Percentiles rank a stretch among this genome's conserved stretches.
phyloP scores from a whole-genome alignment of 2,797 vertebrate genomes.

The Labeo calbasu region DNA sequence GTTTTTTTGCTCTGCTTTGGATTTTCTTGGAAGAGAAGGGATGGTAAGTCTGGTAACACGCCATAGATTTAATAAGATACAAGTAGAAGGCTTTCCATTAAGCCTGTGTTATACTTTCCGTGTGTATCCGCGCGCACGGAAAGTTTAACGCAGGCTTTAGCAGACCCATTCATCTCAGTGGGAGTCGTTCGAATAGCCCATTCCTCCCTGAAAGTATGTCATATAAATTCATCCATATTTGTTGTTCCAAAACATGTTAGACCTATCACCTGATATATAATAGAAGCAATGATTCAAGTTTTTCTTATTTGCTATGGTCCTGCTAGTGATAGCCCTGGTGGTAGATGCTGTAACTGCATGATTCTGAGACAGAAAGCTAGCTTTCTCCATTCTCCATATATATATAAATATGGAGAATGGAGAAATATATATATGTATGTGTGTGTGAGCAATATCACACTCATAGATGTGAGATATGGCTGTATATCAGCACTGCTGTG shows the following conservation, averaged over 20 bases:
- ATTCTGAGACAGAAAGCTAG: not conserved
- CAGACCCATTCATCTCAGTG: not conserved
- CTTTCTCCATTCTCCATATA: not conserved
- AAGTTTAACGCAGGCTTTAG: not conserved
- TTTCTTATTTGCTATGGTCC: not conserved
- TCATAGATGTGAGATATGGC: too few species aligned
- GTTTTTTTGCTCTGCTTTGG: constrained; percentile 82
- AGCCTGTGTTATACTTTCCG: not conserved
- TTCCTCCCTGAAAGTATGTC: not conserved
- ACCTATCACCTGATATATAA: not conserved
- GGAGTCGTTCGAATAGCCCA: not conserved
- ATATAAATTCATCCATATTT: not conserved
- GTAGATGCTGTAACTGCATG: not conserved
- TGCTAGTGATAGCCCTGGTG: not conserved
- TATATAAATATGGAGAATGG: too few species aligned
- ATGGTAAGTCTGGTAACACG: constrained; percentile 70
- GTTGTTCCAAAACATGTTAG: not conserved
- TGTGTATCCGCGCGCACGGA: not conserved
- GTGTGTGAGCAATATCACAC: too few species aligned
- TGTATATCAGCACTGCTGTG: too few species aligned
- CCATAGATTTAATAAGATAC: not conserved
- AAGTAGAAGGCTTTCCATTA: not conserved
- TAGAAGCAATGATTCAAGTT: not conserved
- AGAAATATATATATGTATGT: too few species aligned
- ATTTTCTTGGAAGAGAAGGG: constrained; percentile 83